Conservation (phyloP, 2,113 vertebrate species). For the Syrmaticus mikado region DNA sequence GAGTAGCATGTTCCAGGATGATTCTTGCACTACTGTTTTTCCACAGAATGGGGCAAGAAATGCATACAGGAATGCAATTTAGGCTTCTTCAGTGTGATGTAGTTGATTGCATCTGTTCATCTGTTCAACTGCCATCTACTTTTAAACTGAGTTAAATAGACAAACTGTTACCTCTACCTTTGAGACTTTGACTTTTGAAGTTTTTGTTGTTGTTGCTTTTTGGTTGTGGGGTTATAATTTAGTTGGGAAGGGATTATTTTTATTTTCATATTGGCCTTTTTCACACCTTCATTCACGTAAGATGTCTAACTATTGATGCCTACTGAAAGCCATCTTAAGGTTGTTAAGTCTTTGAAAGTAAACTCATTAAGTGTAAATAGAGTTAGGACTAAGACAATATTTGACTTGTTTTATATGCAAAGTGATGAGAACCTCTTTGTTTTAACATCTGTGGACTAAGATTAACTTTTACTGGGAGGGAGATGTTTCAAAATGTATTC, state of each 20-base stretch:
- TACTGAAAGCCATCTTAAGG: not conserved
- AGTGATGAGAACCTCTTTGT: not conserved
- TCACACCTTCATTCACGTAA: not conserved
- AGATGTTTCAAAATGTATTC: not conserved
- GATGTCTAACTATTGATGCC: not conserved
- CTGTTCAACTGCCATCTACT: not conserved
- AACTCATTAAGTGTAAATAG: not conserved
- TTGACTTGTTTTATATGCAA: not conserved
- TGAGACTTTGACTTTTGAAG: not conserved
- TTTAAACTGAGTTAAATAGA: not conserved
- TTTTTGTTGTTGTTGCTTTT: rapidly evolving
- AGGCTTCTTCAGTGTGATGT: not conserved
- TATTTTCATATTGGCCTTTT: not conserved
- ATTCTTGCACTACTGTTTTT: not conserved
- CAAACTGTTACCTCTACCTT: not conserved
- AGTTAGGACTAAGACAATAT: not conserved
- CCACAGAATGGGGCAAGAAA: not conserved
- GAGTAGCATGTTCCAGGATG: constrained; percentile 66
- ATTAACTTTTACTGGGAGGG: not conserved
- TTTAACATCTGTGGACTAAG: not conserved
- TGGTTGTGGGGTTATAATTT: not conserved
- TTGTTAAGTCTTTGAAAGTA: not conserved
- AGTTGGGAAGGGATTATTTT: not conserved
- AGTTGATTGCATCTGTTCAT: not conserved
- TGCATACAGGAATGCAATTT: not conserved